Conservation (phyloP, 2,797 vertebrate species). For the Geotrypetes seraphini region DNA sequence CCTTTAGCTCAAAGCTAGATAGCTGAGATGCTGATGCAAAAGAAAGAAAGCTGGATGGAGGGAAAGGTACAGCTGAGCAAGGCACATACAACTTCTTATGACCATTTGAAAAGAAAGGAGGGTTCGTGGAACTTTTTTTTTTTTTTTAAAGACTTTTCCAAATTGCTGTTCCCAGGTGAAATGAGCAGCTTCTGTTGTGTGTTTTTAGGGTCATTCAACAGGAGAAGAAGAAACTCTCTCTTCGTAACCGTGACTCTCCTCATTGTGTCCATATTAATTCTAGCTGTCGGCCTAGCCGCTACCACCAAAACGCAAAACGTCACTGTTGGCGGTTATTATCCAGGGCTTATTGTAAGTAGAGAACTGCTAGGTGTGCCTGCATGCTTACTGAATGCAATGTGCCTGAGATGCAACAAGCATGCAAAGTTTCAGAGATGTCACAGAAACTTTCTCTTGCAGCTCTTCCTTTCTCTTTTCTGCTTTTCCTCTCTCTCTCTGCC, state of each 20-base stretch:
- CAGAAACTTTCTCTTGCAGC: too few relatives aligned
- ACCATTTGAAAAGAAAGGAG: neutral
- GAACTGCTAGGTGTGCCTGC: slow-evolving; percentile 34
- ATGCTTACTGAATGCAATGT: slow-evolving; percentile 23
- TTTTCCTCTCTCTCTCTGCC: too few relatives aligned
- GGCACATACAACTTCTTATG: neutral
- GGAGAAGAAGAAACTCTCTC: slow-evolving; percentile 92
- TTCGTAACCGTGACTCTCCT: slow-evolving; percentile 87
- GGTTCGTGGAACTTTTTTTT: neutral
- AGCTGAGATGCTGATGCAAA: too few relatives aligned
- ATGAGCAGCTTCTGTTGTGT: slow-evolving; percentile 41
- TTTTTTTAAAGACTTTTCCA: too few relatives aligned
- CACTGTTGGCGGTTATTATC: slow-evolving; percentile 94
- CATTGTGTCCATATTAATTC: slow-evolving; percentile 87
- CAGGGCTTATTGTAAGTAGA: slow-evolving; percentile 93
- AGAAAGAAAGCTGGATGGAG: too few relatives aligned
- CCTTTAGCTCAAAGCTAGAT: too few relatives aligned
- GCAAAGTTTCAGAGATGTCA: too few relatives aligned
- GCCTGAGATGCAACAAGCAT: slow-evolving; percentile 17
- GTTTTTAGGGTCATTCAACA: slow-evolving; percentile 84
- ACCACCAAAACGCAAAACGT: slow-evolving; percentile 97
- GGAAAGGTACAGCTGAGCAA: slow-evolving; percentile 12
- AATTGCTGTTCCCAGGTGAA: neutral
- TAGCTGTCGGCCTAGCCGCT: slow-evolving; percentile 87
- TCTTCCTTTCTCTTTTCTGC: too few relatives aligned